Base-by-base conservation (phyloP, 2,888 invertebrate genomes). In the Protophormia terraenovae region DNA sequence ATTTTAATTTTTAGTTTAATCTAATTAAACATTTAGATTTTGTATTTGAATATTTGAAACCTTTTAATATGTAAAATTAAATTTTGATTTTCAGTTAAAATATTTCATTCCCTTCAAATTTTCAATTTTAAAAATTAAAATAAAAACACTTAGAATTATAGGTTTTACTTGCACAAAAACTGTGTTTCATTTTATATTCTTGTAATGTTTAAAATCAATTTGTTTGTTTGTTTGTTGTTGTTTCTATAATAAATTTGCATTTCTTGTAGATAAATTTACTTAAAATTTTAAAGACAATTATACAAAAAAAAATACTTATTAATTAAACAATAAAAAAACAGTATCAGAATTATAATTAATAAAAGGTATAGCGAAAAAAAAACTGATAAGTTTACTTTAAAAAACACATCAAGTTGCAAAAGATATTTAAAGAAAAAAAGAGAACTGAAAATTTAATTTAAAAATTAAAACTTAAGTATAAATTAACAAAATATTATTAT, bases 251-350 rank as follows among this genome's bases (percentile, higher is more conserved):
- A 64, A 82, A 69, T 53, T 69, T 82, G 50, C 62, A 75, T 73
- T 75, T 75, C 45, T 69, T 76, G 75, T 76, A 62, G 41, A 71
- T 35, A 64, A 77, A 58, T 77, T 76, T 77, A 71, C 82, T 83
- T 83, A 83, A 35, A 55, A 55, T 38, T 71, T 77, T 69, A 64
- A 67, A 76, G 71, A 82, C 82, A 76, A 82, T 82, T 76, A 60
- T 71, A 71, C 41, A 83, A 83, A 62, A 83, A n/a, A 53, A 76
- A 78, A 55, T 75, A 62, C 72, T 85, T 85, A 69, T 77, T 81
- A 55, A 82, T 76, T 82, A 82, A 82, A 82, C 76, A 76, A 76
- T 76, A 69, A 76, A 41, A 60, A 72, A 71, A 62, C 55, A 64
- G 29, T 29, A 58, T 35, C 7, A 66, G 10, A 73, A 66, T 62